Evolutionary conservation across 2,797 vertebrate genomes (phyloP), one percentile per base, ranked within the genome.

Genomic region (Erpetoichthys calabaricus): DNA sequence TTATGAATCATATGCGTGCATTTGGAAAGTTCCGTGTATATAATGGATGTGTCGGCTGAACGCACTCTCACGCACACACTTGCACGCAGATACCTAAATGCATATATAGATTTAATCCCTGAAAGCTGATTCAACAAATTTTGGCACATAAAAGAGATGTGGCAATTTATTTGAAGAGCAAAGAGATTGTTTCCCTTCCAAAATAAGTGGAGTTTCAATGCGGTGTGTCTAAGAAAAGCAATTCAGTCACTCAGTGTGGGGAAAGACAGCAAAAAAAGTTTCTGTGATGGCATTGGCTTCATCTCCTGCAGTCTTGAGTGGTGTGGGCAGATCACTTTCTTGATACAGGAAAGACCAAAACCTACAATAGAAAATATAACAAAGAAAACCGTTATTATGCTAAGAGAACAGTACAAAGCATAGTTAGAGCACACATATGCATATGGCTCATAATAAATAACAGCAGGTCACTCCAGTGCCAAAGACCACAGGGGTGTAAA

Each of bases 111-210:
- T 47, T 6, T 47, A 49, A 49, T 83, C 79, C 82, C 81, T 85
- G 80, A 78, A 79, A 68, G 70, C 75, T 69, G 63, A 60, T 76
- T 69, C 5, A 57, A 72, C 75, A 68, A 68, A 60, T 75, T 81
- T 80, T 82, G 80, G 80, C 81, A 82, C 77, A 67, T 68, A 56
- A 58, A 62, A 69, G 75, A 68, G 68, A 67, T 65, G 53, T 59
- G 59, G 59, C 72, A 64, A 65, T 59, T 44, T 47, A 45, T n/a
- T 44, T 3, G 42, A 8, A 51, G 7, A 7, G 7, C 7, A 45
- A 56, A 56, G 49, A 59, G 25, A 25, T 42, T 45, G n/a, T 60
- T 61, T 64, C 52, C 52, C 50, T 25, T 25, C 25, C 44, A 8
- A 54, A 49, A 47, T 57, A 45, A 43, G 49, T 44, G 55, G 7